phyloP scores from a whole-genome alignment of 1,140 invertebrate species.

The Ptiloglossa arizonensis region DNA sequence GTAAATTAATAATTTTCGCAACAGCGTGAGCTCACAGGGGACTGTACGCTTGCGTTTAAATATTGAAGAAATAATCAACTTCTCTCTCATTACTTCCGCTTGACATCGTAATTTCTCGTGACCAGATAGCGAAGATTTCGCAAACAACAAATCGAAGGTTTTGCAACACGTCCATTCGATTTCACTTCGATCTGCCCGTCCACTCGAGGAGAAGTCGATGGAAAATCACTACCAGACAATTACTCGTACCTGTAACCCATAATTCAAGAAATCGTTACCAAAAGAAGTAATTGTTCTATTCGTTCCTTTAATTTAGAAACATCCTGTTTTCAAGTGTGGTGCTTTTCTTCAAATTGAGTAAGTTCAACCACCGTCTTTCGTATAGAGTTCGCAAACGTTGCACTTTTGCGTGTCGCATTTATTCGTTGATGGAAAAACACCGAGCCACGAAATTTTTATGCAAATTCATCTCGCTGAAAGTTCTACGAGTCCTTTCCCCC shows the following conservation, averaged over 20 bases:
- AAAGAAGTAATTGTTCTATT: neutral
- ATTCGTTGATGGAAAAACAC: constrained; percentile 7
- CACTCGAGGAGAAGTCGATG: neutral
- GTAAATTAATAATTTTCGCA: too few relatives aligned
- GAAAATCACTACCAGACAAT: neutral
- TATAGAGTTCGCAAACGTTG: neutral
- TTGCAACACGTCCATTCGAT: constrained; percentile 33
- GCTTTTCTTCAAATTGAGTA: neutral
- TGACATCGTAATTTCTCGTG: neutral
- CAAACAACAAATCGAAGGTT: constrained; percentile 15
- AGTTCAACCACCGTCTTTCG: neutral
- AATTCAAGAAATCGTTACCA: neutral
- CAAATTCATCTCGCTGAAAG: neutral
- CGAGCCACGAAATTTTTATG: constrained; percentile 17
- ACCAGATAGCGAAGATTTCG: neutral
- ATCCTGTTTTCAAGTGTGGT: neutral
- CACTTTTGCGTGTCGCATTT: neutral
- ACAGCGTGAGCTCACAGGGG: too few relatives aligned
- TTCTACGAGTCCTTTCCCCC: neutral
- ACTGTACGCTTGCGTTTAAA: too few relatives aligned
- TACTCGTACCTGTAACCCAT: neutral
- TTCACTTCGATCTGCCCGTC: constrained; percentile 4
- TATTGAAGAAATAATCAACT: too few relatives aligned
- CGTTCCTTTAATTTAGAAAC: neutral
- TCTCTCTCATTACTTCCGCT: neutral